phyloP scores from a whole-genome alignment of 1,140 invertebrate genomes.

The Aporrectodea caliginosa region DNA sequence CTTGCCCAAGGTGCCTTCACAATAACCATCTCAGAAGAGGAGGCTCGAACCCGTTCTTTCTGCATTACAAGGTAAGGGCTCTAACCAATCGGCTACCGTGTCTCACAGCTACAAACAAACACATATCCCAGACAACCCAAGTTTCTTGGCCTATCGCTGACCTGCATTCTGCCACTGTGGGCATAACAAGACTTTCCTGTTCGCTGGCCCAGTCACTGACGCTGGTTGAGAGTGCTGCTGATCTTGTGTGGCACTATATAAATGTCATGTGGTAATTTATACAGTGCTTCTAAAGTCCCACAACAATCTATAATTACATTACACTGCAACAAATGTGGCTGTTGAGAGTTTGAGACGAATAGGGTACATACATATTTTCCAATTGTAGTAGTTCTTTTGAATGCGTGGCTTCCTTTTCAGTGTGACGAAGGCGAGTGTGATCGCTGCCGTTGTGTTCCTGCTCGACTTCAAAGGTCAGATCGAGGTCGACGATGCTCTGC shows the following conservation, averaged over 20 bases:
- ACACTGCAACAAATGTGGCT: neutral
- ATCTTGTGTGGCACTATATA: neutral
- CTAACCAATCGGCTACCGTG: too few relatives aligned
- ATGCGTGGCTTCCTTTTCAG: neutral
- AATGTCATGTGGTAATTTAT: neutral
- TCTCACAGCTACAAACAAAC: too few relatives aligned
- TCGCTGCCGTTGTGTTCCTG: slow-evolving; percentile 92
- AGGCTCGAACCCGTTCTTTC: too few relatives aligned
- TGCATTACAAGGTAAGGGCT: too few relatives aligned
- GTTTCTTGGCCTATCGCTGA: too few relatives aligned
- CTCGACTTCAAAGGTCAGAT: slow-evolving; percentile 94
- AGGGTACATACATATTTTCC: neutral
- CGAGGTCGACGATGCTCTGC: slow-evolving; percentile 81
- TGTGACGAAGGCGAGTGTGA: slow-evolving; percentile 85
- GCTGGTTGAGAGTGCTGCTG: too few relatives aligned
- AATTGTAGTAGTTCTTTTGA: neutral
- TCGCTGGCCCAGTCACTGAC: too few relatives aligned
- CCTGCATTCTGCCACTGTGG: too few relatives aligned
- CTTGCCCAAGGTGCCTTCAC: too few relatives aligned
- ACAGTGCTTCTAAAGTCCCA: neutral
- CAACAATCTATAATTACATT: neutral
- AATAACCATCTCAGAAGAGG: too few relatives aligned
- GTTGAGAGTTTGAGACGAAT: neutral
- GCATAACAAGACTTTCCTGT: neutral
- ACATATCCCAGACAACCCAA: too few relatives aligned